Percentiles rank a stretch among this genome's conserved stretches.
These are phyloP conservation scores for Microtus oregoni DNA, from an alignment of 2,113 vertebrate species.

Conservation along the genomic window DNA sequence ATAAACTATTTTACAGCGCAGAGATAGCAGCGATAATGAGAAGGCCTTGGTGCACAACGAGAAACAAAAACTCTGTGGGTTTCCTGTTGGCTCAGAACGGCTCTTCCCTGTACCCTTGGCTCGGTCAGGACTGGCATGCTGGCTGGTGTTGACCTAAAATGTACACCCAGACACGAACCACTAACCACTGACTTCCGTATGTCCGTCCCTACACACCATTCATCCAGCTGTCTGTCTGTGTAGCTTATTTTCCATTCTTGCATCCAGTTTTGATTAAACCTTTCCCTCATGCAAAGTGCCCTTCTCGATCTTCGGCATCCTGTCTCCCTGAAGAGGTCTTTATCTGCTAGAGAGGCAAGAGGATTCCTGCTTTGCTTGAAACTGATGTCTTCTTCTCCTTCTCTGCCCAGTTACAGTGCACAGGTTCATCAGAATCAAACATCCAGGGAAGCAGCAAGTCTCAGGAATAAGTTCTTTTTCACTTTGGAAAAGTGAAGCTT, in stretches of 20 bases:
- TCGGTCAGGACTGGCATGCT: not conserved
- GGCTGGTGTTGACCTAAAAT: not conserved
- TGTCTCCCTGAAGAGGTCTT: not conserved
- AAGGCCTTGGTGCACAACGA: constrained; percentile 68
- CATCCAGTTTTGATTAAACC: not conserved
- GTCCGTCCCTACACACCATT: not conserved
- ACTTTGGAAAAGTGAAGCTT: not conserved
- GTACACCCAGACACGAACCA: constrained; percentile 69
- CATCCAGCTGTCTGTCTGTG: not conserved
- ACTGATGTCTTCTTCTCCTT: not conserved
- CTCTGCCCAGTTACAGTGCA: not conserved
- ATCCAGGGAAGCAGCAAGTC: not conserved
- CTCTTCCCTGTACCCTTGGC: constrained; percentile 6
- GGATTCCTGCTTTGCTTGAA: not conserved
- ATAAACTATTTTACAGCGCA: constrained; percentile 82
- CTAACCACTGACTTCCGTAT: constrained; percentile 48
- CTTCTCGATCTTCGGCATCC: not conserved
- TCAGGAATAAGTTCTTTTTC: not conserved
- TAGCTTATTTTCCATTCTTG: not conserved
- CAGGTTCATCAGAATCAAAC: not conserved
- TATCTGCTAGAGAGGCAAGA: not conserved
- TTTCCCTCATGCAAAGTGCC: not conserved
- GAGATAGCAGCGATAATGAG: constrained; percentile 79
- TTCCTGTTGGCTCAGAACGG: constrained; percentile 1
- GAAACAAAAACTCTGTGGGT: constrained; percentile 58